These are phyloP conservation scores for Quiscalus mexicanus DNA, from an alignment of 2,113 vertebrate species.

Conservation along the genomic window DNA sequence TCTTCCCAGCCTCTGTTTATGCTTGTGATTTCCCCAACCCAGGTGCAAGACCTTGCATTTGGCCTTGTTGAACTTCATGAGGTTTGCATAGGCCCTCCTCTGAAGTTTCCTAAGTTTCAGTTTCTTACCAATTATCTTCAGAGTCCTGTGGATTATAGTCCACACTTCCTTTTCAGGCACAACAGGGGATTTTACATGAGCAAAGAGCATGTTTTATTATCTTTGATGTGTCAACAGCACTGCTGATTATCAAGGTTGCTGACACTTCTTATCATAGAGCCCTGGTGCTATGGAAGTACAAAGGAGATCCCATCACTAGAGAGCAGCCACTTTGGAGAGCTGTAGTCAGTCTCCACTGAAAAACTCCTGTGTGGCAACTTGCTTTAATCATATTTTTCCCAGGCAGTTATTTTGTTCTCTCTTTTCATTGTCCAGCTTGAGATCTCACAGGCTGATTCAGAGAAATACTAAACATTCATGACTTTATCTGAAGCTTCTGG, in stretches of 20 bases:
- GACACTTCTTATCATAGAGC: constrained; percentile 20
- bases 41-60: not conserved
- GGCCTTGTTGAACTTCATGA: not conserved
- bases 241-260: not conserved
- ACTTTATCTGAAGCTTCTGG: constrained; percentile 5
- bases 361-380: not conserved
- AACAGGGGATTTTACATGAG: not conserved
- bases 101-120: not conserved
- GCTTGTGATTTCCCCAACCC: not conserved
- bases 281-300: not conserved
- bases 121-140: not conserved
- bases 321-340: not conserved
- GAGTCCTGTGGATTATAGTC: not conserved
- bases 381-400: constrained; percentile 8
- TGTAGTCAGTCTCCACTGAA: not conserved
- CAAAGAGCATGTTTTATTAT: not conserved
- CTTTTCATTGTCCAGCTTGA: not conserved
- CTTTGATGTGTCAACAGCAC: not conserved
- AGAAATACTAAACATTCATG: not conserved
- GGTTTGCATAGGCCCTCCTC: not conserved
- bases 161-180: not conserved
- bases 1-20: not conserved
- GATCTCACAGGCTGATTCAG: not conserved
- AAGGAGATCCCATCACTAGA: not conserved
- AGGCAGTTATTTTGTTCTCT: not conserved